Conservation (phyloP, 2,888 invertebrate genomes). For the Orchestes rusci region DNA sequence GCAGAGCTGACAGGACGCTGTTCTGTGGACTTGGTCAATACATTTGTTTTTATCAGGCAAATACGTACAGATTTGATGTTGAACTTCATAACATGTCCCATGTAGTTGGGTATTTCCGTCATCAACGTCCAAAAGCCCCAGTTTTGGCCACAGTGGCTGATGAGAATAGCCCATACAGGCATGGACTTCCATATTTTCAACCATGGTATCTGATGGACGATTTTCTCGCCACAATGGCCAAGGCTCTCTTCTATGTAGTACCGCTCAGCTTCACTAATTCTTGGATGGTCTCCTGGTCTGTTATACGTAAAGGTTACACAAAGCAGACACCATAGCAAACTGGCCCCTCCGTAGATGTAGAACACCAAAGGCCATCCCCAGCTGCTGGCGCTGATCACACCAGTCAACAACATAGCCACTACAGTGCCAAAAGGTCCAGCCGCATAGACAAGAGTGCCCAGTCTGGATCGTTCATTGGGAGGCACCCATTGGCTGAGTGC, state of each 20-base stretch:
- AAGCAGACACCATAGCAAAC: slow-evolving; percentile 52
- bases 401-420: slow-evolving; percentile 63
- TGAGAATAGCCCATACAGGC: slow-evolving; percentile 66
- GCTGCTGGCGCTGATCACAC: slow-evolving; percentile 58
- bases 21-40: no score
- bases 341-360: slow-evolving; percentile 62
- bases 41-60: no score
- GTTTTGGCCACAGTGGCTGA: slow-evolving; percentile 67
- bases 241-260: slow-evolving; percentile 53
- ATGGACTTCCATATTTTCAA: slow-evolving; percentile 61
- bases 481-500: slow-evolving; percentile 74
- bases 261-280: slow-evolving; percentile 57
- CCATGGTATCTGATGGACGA: slow-evolving; percentile 58
- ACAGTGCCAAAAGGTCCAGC: slow-evolving; percentile 64
- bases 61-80: slow-evolving; percentile 65
- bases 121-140: slow-evolving; percentile 81
- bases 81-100: slow-evolving; percentile 63
- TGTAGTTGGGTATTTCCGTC: slow-evolving; percentile 75
- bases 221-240: slow-evolving; percentile 38
- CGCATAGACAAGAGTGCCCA: slow-evolving; percentile 60
- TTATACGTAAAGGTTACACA: slow-evolving; percentile 60
- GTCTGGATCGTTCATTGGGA: slow-evolving; percentile 57
- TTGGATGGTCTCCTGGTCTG: slow-evolving; percentile 54
- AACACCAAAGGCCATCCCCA: slow-evolving; percentile 77
- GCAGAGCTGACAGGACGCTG: slow-evolving; percentile 61